These are phyloP conservation scores for Cyrtonyx montezumae DNA, from an alignment of 2,113 vertebrate genomes.

Conservation along the genomic window DNA sequence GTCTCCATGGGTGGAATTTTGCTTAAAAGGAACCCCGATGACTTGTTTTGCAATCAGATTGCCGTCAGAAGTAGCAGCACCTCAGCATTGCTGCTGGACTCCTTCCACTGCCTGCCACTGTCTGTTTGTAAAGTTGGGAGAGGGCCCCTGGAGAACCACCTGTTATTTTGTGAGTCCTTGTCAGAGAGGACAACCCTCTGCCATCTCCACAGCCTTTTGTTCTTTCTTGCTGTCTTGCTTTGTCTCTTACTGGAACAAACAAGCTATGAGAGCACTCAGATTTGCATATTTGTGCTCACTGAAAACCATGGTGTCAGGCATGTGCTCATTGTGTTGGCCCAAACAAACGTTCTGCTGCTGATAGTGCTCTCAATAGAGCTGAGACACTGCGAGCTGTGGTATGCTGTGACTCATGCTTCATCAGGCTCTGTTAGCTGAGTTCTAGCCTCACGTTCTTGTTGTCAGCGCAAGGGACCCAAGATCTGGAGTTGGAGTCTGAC, in stretches of 20 bases:
- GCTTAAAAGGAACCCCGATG: background rate
- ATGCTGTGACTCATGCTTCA: constrained; percentile 45
- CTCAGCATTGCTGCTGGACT: background rate
- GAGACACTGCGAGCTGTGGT: background rate
- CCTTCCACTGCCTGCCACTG: background rate
- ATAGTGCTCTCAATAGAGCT: background rate
- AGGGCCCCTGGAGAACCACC: background rate
- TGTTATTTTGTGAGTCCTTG: background rate
- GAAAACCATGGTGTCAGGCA: background rate
- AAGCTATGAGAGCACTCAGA: background rate
- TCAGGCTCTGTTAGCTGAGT: constrained; percentile 1
- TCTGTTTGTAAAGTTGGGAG: background rate
- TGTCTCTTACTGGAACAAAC: constrained; percentile 29
- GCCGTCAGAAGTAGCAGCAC: background rate
- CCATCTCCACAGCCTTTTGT: background rate
- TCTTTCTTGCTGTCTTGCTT: background rate
- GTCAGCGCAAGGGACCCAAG: background rate
- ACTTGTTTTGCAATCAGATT: background rate
- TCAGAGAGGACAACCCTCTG: background rate
- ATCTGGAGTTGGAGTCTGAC: no score
- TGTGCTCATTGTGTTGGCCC: background rate
- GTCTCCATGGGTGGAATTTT: constrained; percentile 13
- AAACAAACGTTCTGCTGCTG: constrained; percentile 35
- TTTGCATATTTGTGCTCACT: background rate
- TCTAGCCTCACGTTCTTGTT: background rate